Base-by-base conservation (phyloP, 2,113 vertebrate genomes). In the Anolis carolinensis region DNA sequence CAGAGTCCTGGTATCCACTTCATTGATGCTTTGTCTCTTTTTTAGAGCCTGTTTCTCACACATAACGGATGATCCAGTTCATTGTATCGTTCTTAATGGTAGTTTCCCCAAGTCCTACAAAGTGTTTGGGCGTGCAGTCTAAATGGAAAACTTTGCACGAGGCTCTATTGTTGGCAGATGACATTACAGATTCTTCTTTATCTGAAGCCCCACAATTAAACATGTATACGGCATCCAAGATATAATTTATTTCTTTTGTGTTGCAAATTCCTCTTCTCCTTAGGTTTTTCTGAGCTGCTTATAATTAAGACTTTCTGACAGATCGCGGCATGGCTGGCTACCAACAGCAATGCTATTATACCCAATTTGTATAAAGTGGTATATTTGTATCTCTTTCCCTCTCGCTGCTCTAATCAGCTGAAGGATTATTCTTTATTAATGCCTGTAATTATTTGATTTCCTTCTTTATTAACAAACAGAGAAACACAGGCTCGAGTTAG, bases 241-340 rank as follows among this genome's bases (percentile, higher is more conserved):
- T 89, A 91, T 77, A 93, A 95, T 95, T 94, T 91, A 89, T 93
- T 94, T 94, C 90, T 91, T 94, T 93, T 95, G 91, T 94, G 82
- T 85, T 91, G 89, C 87, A 93, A 94, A 93, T 94, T 89, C 89
- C 78, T 91, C 93, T 91, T 89, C 90, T 95, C 0, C 0, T 63
- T 0, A 27, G 65, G 20, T 81, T 87, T 89, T 75, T 87, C 76
- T 81, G 36, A 92, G 86, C 88, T 84, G 72, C 75, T 93, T 93
- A 85, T 93, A 93, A 94, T 92, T 89, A 91, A 95, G 92, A 93
- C 89, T 86, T 94, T 94, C 86, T 94, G 92, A 89, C 27, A 86
- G 86, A 91, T 87, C 92, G 90, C 86, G 81, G 92, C 84, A 62
- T 2, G 83, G 77, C 77, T 92, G 90, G 89, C 87, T 89, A 89